Evolutionary conservation across 2,888 invertebrate species (phyloP), one percentile per base, ranked within the genome.

Genomic region (Platynereis dumerilii): DNA sequence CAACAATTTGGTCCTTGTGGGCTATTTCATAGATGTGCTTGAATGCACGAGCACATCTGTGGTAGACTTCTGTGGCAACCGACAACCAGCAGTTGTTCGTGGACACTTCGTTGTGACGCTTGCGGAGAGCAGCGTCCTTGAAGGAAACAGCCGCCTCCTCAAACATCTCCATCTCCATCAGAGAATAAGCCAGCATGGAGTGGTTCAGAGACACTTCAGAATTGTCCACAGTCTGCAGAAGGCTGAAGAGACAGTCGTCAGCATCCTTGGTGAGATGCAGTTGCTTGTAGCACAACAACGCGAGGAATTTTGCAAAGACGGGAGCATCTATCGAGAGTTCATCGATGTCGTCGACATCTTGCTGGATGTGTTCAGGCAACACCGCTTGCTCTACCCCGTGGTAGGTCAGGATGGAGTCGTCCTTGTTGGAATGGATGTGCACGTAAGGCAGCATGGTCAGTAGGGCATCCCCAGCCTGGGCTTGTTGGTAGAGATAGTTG

Each of bases 341-440:
- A 57, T 82, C 81, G 58, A 78, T 77, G 20, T 78, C 79, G 65
- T 81, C 79, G 0, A 80, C 74, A 61, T 82, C 81, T 62, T 80
- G 78, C 60, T 81, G 81, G 12, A 83, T 74, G 34, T 78, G 75
- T 45, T 80, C 81, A 10, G 82, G 82, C 15, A 82, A 73, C 2
- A 81, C 79, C 1, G 82, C 80, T 64, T 82, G 80, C 67, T 83
- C 81, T 28, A 81, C 72, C 2, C 81, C 81, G 15, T 78, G 63
- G 61, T 69, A 73, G 7, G 55, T 55, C 15, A 62, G 17, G 27
- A 26, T 57, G n/a, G 28, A 42, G 10, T 62, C 48, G 3, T 54
- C 34, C 27, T 61, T 17, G 24, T 22, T 27, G 57, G 57, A 45
- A 42, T 39, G 62, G 39, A 52, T 39, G 28, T 61, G 61, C 20